Conservation (phyloP, 2,113 vertebrate genomes). For the Thamnaconus septentrionalis region DNA sequence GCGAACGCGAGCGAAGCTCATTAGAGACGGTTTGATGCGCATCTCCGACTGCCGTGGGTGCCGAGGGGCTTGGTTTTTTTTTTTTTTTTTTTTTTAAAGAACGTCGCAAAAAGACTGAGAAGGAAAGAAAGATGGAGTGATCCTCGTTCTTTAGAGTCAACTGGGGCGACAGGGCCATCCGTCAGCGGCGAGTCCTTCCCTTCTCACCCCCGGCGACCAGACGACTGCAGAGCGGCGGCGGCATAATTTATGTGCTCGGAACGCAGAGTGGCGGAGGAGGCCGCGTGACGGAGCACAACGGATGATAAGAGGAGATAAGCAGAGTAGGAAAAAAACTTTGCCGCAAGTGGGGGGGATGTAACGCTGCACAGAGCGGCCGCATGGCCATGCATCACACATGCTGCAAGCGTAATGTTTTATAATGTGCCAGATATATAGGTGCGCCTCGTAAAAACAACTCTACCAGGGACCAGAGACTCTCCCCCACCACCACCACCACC, state of each 20-base stretch:
- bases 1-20: constrained; percentile 55
- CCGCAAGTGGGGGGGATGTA: constrained; percentile 13
- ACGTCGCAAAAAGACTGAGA: constrained; percentile 31
- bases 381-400: constrained; percentile 22
- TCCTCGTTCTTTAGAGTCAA: constrained; percentile 56
- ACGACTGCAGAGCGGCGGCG: constrained; percentile 58
- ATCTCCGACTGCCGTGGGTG: constrained; percentile 46
- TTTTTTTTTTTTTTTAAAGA: constrained; percentile 4
- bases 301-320: neutral
- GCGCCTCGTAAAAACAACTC: neutral
- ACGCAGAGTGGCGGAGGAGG: constrained; percentile 48
- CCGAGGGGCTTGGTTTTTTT: too few species aligned
- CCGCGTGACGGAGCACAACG: neutral
- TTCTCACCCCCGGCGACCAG: constrained; percentile 62
- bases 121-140: constrained; percentile 51
- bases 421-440: constrained; percentile 2
- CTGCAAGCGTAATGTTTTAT: constrained; percentile 17
- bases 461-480: too few species aligned
- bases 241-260: constrained; percentile 69
- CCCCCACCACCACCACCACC: too few species aligned
- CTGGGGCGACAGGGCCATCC: constrained; percentile 57
- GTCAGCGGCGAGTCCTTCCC: constrained; percentile 69
- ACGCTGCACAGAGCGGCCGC: constrained; percentile 24
- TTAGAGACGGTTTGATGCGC: constrained; percentile 74
- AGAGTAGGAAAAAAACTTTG: neutral